Percentiles rank a stretch among this genome's conserved stretches.
Evolutionary conservation across 2,113 vertebrate species (phyloP).

Genomic region (Ammodramus savannarum): DNA sequence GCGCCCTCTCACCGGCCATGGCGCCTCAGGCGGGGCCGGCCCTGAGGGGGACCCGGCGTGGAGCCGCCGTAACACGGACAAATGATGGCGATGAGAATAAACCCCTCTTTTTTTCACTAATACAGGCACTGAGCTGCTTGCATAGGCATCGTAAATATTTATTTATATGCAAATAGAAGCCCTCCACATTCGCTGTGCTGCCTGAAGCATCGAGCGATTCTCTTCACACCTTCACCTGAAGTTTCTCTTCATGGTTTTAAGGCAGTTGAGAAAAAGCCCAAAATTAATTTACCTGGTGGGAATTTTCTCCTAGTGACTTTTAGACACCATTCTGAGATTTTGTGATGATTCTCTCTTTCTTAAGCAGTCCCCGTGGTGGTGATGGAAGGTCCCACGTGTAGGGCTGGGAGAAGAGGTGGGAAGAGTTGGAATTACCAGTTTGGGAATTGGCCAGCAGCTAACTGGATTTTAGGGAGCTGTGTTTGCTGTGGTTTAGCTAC

Average conservation of each 20-base stretch:
- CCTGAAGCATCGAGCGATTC: background rate
- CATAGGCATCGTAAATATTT: background rate
- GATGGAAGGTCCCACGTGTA: accelerated
- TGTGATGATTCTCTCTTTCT: background rate
- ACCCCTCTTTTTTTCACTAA: background rate
- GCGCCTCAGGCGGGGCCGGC: background rate
- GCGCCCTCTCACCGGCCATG: slow-evolving; percentile 66
- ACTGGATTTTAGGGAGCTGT: background rate
- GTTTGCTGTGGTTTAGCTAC: background rate
- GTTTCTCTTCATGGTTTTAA: background rate
- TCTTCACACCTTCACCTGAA: background rate
- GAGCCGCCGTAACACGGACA: accelerated
- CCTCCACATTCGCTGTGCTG: accelerated
- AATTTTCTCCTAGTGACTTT: background rate
- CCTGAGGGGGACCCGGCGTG: background rate
- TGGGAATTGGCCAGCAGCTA: background rate
- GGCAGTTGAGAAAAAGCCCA: accelerated
- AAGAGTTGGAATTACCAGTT: background rate
- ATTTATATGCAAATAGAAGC: background rate
- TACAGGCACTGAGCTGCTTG: background rate
- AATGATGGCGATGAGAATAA: background rate
- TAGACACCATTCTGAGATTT: background rate
- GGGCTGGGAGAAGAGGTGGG: background rate
- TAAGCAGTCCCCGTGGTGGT: background rate
- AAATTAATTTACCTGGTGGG: background rate